Evolutionary conservation across 2,888 invertebrate species (phyloP), one percentile per base, ranked within the genome.

Genomic region (Harpalus rufipes): DNA sequence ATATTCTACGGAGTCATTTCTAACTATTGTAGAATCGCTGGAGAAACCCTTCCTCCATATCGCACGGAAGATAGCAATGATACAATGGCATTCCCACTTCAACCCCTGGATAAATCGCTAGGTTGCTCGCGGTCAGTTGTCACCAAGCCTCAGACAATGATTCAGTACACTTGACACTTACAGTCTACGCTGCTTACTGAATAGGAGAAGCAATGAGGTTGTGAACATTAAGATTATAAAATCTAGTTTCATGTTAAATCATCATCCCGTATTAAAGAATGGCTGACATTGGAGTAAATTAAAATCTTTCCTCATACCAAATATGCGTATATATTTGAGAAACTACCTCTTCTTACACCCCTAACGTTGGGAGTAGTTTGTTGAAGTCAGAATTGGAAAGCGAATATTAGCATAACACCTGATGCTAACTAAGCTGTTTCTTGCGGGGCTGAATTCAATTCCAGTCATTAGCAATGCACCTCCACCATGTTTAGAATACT

Each of bases 341-440:
- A 32, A 32, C 1, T 21, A 21, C 21, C 32, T n/a, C n/a, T n/a
- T n/a, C n/a, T n/a, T 32, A 32, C 32, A 6, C 32, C 32, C 32
- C 6, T 32, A 0, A 3, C 5, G 32, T 32, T 5, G 5, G 5
- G 32, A 5, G 32, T 32, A 32, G 32, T 32, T 32, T 5, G 32
- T 32, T 32, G 32, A 32, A 32, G 32, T 32, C 5, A 32, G 32
- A 32, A 32, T 0, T 32, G 32, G 12, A 3, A 41, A 72, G 72
- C 41, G 72, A 41, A 72, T 41, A 81, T 81, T 81, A 81, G 51
- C 81, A 81, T 81, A 81, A 81, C 81, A 81, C 81, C 81, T 81
- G 81, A 81, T 81, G 81, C 81, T 81, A 81, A 81, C 81, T 81
- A 81, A 81, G 81, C 65, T 56, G 81, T 81, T 81, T 81, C 81